These are phyloP conservation scores for Tonatia bakeri DNA, from an alignment of 2,113 vertebrate species.

Conservation along the genomic window DNA sequence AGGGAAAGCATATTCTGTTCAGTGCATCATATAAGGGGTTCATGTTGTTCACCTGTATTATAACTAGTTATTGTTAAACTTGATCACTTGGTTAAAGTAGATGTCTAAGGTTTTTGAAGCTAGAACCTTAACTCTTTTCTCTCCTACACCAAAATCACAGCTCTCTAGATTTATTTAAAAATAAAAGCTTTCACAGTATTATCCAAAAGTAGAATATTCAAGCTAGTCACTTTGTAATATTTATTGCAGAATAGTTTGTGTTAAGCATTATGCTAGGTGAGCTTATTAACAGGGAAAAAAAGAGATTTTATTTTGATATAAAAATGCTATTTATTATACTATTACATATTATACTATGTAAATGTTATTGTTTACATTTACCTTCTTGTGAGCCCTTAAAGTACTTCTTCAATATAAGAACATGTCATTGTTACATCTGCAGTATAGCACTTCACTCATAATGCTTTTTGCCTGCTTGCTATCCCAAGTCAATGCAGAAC, in stretches of 20 bases:
- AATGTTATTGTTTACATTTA: neutral
- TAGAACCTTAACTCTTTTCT: neutral
- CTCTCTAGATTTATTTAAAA: neutral
- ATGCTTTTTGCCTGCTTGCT: neutral
- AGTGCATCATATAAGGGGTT: neutral
- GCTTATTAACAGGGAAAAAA: neutral
- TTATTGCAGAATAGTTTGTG: neutral
- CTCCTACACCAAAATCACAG: neutral
- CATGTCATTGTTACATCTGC: neutral
- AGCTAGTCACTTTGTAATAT: neutral
- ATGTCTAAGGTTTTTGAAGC: slow-evolving; percentile 2
- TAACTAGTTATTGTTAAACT: neutral
- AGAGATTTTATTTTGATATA: neutral
- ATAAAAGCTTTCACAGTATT: neutral
- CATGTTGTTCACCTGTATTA: neutral
- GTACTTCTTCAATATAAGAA: neutral
- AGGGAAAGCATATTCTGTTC: neutral
- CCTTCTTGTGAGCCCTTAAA: neutral
- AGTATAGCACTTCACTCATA: neutral
- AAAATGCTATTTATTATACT: neutral
- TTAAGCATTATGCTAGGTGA: neutral
- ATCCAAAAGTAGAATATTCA: neutral
- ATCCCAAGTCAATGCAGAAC: neutral
- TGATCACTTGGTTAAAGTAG: neutral
- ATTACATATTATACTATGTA: neutral